Percentiles rank a stretch among this genome's conserved stretches.
These are phyloP conservation scores for Albula glossodonta DNA, from an alignment of 2,113 vertebrate genomes.

Conservation along the genomic window DNA sequence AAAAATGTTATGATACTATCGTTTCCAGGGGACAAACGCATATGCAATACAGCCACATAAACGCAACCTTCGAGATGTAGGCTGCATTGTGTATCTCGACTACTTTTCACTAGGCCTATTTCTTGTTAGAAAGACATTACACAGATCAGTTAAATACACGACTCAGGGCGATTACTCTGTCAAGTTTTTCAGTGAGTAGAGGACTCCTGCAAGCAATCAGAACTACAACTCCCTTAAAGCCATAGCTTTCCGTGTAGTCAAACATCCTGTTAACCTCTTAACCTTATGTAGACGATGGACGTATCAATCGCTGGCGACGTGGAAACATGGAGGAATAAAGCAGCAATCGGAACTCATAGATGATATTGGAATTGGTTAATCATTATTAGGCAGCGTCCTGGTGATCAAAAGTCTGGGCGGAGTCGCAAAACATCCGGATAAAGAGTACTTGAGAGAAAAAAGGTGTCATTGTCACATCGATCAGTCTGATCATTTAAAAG, in stretches of 20 bases:
- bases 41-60: too few species aligned
- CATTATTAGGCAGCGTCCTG: conserved; percentile 5
- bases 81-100: too few species aligned
- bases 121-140: too few species aligned
- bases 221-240: conserved; percentile 24
- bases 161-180: too few species aligned
- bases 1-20: too few species aligned
- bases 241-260: neutral
- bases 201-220: neutral
- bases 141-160: too few species aligned
- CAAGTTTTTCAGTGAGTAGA: too few species aligned
- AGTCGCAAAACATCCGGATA: neutral
- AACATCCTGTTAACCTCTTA: conserved; percentile 34
- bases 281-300: conserved; percentile 32
- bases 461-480: conserved; percentile 16
- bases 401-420: neutral
- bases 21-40: too few species aligned
- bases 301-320: conserved; percentile 47
- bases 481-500: conserved; percentile 2
- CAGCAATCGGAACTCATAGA: conserved; percentile 9
- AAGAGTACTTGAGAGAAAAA: neutral
- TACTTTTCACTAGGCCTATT: too few species aligned
- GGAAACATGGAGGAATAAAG: conserved; percentile 46
- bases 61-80: too few species aligned
- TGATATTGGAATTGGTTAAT: conserved; percentile 22